phyloP scores from a whole-genome alignment of 2,113 vertebrate genomes.

The Meles meles region DNA sequence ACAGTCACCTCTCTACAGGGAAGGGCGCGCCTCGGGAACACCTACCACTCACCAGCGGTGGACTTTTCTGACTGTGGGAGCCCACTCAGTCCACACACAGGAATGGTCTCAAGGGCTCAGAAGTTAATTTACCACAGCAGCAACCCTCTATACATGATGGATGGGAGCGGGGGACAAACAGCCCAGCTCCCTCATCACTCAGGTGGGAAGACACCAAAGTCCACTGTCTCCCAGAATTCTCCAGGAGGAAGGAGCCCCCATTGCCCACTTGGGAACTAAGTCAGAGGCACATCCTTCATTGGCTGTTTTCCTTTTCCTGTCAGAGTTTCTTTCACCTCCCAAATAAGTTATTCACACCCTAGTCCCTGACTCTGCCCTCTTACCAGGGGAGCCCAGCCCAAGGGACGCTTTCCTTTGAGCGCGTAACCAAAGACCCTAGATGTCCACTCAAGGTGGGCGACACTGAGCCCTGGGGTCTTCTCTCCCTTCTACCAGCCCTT shows the following conservation, averaged over 20 bases:
- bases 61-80: not conserved
- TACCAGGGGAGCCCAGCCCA: not conserved
- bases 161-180: not conserved
- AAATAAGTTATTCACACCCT: not conserved
- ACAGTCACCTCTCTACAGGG: not conserved
- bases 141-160: not conserved
- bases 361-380: not conserved
- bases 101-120: not conserved
- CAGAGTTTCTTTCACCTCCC: not conserved
- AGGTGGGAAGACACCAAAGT: not conserved
- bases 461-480: not conserved
- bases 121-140: not conserved
- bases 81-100: not conserved
- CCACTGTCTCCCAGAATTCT: not conserved
- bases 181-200: not conserved
- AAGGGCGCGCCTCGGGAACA: not conserved
- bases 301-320: not conserved
- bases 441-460: not conserved
- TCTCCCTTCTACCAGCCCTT: not conserved
- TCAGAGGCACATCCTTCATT: not conserved
- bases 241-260: not conserved
- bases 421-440: not conserved
- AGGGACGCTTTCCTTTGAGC: not conserved
- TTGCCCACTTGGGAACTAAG: not conserved
- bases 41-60: not conserved